These are phyloP conservation scores for Elysia crispata DNA, from an alignment of 2,888 invertebrate species.

Conservation along the genomic window DNA sequence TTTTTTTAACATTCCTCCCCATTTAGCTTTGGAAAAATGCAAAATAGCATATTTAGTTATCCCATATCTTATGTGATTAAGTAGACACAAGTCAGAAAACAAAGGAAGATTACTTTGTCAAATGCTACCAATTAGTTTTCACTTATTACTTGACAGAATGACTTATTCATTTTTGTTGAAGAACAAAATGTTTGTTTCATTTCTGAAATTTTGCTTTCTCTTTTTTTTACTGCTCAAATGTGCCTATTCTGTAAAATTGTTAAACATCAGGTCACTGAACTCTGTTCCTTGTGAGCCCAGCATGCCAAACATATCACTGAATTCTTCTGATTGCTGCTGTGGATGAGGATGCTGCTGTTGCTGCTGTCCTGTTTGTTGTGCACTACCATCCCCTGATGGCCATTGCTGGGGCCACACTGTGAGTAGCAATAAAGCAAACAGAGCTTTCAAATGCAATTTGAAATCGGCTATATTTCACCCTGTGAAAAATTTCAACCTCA, in stretches of 20 bases:
- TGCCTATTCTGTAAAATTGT: slow-evolving; percentile 70
- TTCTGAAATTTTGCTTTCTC: neutral
- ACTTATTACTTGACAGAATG: no score
- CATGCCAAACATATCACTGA: slow-evolving; percentile 74
- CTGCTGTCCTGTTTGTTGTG: slow-evolving; percentile 56
- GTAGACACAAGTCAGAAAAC: no score
- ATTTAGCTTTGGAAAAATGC: no score
- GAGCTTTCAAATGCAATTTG: no score
- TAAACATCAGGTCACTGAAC: slow-evolving; percentile 74
- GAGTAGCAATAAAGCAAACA: no score
- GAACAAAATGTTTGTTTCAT: neutral
- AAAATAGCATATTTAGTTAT: no score
- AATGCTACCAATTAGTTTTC: no score
- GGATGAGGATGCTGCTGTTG: slow-evolving; percentile 57
- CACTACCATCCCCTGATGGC: slow-evolving; percentile 59
- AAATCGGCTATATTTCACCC: no score
- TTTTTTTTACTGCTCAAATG: neutral
- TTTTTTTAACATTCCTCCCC: no score
- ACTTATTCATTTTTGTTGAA: neutral
- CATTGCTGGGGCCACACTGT: slow-evolving; percentile 62
- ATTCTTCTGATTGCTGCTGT: slow-evolving; percentile 67
- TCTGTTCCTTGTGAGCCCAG: slow-evolving; percentile 70
- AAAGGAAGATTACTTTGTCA: no score
- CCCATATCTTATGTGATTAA: no score
- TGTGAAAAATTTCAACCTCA: no score